Percentiles rank a stretch among this genome's conserved stretches.
These are phyloP conservation scores for Nomada ruficornis DNA, from an alignment of 2,888 invertebrate species.

Conservation along the genomic window DNA sequence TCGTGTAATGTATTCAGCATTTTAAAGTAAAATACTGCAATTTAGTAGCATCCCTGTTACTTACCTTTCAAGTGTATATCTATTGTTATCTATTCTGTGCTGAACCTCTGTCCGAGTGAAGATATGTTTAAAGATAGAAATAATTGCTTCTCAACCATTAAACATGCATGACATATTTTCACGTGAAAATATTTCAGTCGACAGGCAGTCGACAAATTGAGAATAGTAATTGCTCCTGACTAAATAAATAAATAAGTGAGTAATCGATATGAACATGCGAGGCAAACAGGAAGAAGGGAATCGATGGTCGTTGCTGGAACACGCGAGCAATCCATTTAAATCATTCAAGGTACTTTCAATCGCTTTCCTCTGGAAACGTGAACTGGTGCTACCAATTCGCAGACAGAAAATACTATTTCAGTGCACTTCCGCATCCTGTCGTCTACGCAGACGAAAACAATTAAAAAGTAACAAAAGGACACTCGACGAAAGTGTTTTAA, in stretches of 20 bases:
- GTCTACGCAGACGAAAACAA: neutral
- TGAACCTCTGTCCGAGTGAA: neutral
- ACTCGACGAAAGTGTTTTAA: neutral
- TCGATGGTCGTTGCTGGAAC: constrained; percentile 40
- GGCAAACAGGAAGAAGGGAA: constrained; percentile 36
- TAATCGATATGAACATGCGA: constrained; percentile 24
- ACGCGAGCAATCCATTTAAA: constrained; percentile 60
- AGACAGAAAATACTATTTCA: constrained; percentile 34
- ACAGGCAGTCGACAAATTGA: constrained; percentile 12
- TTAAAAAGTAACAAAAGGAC: neutral
- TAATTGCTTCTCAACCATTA: neutral
- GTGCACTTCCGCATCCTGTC: neutral
- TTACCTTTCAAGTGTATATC: too few relatives aligned
- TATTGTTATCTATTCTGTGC: too few relatives aligned
- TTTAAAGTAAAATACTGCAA: too few relatives aligned
- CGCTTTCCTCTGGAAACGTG: constrained; percentile 39
- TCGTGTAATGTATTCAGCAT: too few relatives aligned
- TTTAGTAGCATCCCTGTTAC: too few relatives aligned
- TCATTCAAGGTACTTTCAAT: constrained; percentile 55
- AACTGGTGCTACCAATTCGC: constrained; percentile 13
- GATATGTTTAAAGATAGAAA: neutral
- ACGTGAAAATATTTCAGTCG: neutral
- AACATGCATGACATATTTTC: neutral
- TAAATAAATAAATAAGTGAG: constrained; percentile 47
- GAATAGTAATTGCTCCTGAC: constrained; percentile 37